phyloP scores from a whole-genome alignment of 1,140 invertebrate species.

The Cataglyphis hispanica region DNA sequence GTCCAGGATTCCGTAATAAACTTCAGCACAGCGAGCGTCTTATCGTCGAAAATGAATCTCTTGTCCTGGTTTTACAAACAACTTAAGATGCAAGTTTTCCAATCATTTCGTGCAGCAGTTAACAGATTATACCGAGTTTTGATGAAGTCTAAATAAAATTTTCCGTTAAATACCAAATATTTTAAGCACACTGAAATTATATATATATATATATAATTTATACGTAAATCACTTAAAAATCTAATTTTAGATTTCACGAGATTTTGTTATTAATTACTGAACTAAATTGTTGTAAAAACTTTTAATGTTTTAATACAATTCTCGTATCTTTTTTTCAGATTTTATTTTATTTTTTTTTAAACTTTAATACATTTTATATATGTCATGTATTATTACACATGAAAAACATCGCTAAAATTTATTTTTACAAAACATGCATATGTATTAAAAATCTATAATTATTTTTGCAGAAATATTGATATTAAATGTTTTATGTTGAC shows the following conservation, averaged over 20 bases:
- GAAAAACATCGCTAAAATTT: neutral
- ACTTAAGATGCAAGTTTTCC: conserved; percentile 29
- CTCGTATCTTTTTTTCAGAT: neutral
- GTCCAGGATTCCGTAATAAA: conserved; percentile 34
- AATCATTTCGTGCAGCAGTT: conserved; percentile 2
- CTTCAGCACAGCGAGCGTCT: conserved; percentile 13
- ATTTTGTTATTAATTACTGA: neutral
- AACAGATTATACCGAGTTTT: neutral
- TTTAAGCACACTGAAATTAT: neutral
- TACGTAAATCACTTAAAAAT: neutral
- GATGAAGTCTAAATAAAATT: conserved; percentile 12
- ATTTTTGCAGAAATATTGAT: conserved; percentile 1
- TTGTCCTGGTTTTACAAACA: conserved; percentile 36
- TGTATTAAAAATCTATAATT: neutral
- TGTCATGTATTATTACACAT: no score
- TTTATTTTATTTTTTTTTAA: no score
- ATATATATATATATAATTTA: no score
- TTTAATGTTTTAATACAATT: neutral
- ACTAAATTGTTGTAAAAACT: neutral
- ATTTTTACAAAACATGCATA: neutral
- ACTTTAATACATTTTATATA: no score
- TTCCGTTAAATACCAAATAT: neutral
- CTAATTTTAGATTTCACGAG: neutral
- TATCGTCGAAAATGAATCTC: conserved; percentile 40
- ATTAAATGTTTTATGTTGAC: conserved; percentile 6